Evolutionary conservation across 1,140 invertebrate genomes (phyloP).

Genomic region (Diorhabda carinulata): DNA sequence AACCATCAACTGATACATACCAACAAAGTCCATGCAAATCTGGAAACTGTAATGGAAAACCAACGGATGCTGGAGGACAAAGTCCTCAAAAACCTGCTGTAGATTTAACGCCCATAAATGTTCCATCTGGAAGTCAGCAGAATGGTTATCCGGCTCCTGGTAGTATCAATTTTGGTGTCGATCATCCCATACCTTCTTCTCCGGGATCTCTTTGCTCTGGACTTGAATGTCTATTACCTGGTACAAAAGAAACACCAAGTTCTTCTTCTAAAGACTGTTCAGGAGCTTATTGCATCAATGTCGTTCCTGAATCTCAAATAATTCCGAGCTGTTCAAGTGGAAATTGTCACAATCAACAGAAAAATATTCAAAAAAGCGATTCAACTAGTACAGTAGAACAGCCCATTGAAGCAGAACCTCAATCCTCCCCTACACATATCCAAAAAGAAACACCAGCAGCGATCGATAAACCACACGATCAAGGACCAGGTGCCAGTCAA

Average conservation of each 20-base stretch:
- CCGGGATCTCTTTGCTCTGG: not conserved
- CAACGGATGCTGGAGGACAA: no score
- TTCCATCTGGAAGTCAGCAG: no score
- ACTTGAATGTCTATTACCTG: not conserved
- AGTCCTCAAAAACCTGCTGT: no score
- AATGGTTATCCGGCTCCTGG: not conserved
- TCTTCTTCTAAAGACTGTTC: not conserved
- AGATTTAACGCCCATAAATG: no score
- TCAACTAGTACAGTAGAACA: no score
- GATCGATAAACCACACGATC: not conserved
- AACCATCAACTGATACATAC: not conserved
- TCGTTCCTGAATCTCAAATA: not conserved
- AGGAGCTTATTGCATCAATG: not conserved
- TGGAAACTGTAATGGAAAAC: not conserved
- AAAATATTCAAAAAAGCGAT: no score
- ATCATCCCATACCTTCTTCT: not conserved
- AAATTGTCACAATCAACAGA: not conserved
- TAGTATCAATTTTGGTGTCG: not conserved
- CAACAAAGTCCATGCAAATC: not conserved
- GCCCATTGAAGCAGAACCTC: no score
- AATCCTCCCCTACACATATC: no score
- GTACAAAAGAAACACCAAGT: not conserved
- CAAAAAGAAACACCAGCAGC: no score
- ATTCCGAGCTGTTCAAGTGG: not conserved
- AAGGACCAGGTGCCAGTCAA: not conserved